Base-by-base conservation (phyloP, 2,113 vertebrate genomes). In the Phrynosoma blainvillii region DNA sequence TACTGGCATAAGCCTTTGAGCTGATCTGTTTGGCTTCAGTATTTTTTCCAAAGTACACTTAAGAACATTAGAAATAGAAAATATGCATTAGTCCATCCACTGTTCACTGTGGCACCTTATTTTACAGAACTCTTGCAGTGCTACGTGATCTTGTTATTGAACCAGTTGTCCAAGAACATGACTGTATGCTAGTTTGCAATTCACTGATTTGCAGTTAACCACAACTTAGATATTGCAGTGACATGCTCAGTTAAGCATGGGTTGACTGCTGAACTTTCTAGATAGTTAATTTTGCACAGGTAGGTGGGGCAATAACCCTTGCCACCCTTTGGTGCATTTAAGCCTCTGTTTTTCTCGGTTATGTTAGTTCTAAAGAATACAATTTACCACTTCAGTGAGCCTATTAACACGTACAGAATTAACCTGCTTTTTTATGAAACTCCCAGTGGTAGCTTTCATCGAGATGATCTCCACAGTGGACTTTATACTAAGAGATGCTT, bases 401-500 rank as follows among this genome's bases (percentile, higher is more conserved):
- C 88, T 84, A 91, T 90, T 89, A 95, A 36, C 56, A 77, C 88
- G 87, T 0, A 25, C 88, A 91, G 86, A 90, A 84, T 1, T 92
- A 90, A 94, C 92, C 85, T 92, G 85, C 84, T 86, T 89, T 94
- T 94, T 87, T 87, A 70, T 89, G 71, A 87, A 89, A 62, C 18
- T 71, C 65, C 25, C 76, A 47, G 27, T 30, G 52, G 84, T 30
- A 91, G 66, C 71, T 12, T 71, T 92, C 91, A 54, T 30, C 66
- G 91, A 90, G 85, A 89, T 86, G 30, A 90, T 68, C 20, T 0
- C 0, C 92, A 86, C 88, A 84, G 70, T 93, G 91, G 91, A 94
- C 94, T 96, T 96, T 93, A 93, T 75, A 85, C 92, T 76, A 59
- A 91, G 79, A n/a, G 79, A n/a, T 92, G 42, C 79, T 91, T 86